Conservation (phyloP, 2,888 invertebrate species). For the Sycophila texana region DNA sequence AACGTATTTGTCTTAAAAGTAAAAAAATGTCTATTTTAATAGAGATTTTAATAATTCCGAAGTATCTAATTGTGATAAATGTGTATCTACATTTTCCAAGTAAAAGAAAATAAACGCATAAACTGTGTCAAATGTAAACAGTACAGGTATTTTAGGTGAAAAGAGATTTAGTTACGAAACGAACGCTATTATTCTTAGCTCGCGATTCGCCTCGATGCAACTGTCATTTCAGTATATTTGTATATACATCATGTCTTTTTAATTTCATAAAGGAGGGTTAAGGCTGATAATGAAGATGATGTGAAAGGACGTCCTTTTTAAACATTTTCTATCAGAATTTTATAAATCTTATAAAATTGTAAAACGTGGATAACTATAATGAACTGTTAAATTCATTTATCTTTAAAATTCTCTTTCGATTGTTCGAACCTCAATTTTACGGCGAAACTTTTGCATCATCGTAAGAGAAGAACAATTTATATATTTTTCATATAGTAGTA, state of each 20-base stretch:
- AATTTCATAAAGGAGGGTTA: slow-evolving; percentile 53
- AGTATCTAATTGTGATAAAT: neutral
- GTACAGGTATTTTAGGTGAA: too few relatives aligned
- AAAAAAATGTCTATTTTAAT: slow-evolving; percentile 44
- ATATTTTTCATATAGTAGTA: slow-evolving; percentile 32
- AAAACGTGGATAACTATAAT: too few relatives aligned
- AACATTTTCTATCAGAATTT: neutral
- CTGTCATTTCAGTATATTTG: slow-evolving; percentile 16
- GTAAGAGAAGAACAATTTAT: slow-evolving; percentile 30
- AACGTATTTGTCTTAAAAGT: slow-evolving; percentile 29
- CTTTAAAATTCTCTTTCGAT: too few relatives aligned
- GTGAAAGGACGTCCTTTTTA: slow-evolving; percentile 26
- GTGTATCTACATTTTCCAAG: too few relatives aligned
- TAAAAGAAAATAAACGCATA: too few relatives aligned
- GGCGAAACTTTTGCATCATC: slow-evolving; percentile 23
- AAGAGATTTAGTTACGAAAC: too few relatives aligned
- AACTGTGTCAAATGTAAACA: too few relatives aligned
- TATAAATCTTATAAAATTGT: too few relatives aligned
- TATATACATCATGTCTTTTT: slow-evolving; percentile 37
- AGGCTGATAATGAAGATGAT: slow-evolving; percentile 53
- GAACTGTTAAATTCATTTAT: too few relatives aligned
- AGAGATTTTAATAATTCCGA: neutral
- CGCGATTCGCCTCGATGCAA: neutral
- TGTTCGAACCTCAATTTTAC: too few relatives aligned
- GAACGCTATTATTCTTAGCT: too few relatives aligned